Conservation (phyloP, 2,888 invertebrate species). For the Dolichomitus sp. region DNA sequence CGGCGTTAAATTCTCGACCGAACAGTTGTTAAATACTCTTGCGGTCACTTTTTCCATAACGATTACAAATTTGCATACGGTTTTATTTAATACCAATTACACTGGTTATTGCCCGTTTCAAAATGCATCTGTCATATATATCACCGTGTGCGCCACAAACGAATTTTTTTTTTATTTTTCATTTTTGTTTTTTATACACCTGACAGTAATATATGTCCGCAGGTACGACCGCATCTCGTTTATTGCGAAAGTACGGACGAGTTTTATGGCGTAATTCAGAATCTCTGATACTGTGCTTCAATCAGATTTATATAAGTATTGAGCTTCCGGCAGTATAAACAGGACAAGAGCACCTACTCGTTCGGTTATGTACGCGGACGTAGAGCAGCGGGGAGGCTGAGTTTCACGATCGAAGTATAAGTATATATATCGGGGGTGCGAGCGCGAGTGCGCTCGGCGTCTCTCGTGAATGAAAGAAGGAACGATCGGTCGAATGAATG, state of each 20-base stretch:
- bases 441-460: slow-evolving; percentile 41
- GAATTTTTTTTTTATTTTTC: too few species aligned
- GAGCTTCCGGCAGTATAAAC: background rate
- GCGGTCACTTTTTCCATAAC: too few species aligned
- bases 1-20: too few species aligned
- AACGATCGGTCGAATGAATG: slow-evolving; percentile 70
- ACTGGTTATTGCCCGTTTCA: background rate
- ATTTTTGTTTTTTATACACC: background rate
- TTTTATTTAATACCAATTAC: too few species aligned
- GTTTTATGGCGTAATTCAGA: background rate
- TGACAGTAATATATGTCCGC: background rate
- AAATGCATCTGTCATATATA: background rate
- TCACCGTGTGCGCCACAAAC: too few species aligned
- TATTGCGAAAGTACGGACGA: slow-evolving; percentile 3
- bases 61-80: too few species aligned
- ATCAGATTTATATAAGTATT: background rate
- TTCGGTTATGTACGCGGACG: slow-evolving; percentile 34
- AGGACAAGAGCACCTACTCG: slow-evolving; percentile 23
- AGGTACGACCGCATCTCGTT: background rate
- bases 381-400: slow-evolving; percentile 35
- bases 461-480: slow-evolving; percentile 77
- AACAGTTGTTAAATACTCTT: too few species aligned
- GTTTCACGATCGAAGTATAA: slow-evolving; percentile 72
- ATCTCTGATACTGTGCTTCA: background rate
- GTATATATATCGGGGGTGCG: slow-evolving; percentile 69